Evolutionary conservation across 23 tunicate genomes (phyloP).

Genomic region (Botrylloides violaceus): DNA sequence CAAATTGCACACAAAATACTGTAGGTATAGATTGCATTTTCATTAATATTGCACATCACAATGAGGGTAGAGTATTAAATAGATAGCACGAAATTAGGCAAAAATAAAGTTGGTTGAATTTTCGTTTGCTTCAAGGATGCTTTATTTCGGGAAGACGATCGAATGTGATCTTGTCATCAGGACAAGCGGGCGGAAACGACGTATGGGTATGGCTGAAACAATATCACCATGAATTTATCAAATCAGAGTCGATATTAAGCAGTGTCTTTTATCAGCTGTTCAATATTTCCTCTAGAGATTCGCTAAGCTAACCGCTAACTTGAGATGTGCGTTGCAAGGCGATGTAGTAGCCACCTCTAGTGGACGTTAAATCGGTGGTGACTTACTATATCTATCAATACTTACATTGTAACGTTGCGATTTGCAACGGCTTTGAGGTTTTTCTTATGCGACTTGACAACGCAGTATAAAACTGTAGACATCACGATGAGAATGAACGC

Average conservation of each 20-base stretch:
- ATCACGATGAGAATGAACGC: slow-evolving; percentile 35
- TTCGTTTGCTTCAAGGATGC: background rate
- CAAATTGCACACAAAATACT: no score
- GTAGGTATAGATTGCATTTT: no score
- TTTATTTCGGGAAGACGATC: slow-evolving; percentile 1
- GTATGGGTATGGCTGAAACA: slow-evolving; percentile 16
- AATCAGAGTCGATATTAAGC: no score
- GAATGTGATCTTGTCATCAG: slow-evolving; percentile 4
- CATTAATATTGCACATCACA: background rate
- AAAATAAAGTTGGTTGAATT: background rate
- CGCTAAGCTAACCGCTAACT: no score
- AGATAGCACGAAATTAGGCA: no score
- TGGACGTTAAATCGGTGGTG: background rate
- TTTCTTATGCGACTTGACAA: slow-evolving; percentile 46
- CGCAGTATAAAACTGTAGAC: slow-evolving; percentile 30
- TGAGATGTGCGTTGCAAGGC: no score
- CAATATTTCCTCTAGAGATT: no score
- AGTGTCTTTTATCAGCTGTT: no score
- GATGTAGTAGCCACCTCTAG: background rate
- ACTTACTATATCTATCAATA: no score
- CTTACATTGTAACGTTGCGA: slow-evolving; percentile 9
- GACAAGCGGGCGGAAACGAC: slow-evolving; percentile 12
- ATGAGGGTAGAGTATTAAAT: no score
- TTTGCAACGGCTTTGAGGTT: slow-evolving; percentile 16
- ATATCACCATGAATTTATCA: background rate